These are phyloP conservation scores for Pantherophis vulpinus DNA, from an alignment of 2,797 vertebrate species.

Conservation along the genomic window DNA sequence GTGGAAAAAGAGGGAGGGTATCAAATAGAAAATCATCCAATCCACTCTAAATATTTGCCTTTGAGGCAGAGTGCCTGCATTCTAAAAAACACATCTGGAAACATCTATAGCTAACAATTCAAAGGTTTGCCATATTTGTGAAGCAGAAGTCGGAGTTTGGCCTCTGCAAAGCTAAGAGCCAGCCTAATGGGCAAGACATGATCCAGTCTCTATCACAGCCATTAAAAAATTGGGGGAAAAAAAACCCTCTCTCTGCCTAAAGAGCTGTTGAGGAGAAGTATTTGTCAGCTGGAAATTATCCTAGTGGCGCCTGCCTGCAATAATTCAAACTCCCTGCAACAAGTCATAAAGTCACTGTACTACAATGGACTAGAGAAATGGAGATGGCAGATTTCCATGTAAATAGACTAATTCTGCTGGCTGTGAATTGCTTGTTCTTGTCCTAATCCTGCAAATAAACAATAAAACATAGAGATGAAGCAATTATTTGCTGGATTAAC, in stretches of 20 bases:
- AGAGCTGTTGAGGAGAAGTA: not conserved
- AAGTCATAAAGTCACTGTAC: not conserved
- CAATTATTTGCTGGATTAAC: slow-evolving; percentile 13
- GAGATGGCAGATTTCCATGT: slow-evolving; percentile 16
- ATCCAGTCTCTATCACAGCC: not conserved
- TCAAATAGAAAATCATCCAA: not conserved
- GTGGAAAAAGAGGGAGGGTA: not conserved
- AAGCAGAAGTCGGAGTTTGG: not conserved
- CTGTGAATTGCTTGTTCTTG: slow-evolving; percentile 12
- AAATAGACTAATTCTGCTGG: slow-evolving; percentile 5
- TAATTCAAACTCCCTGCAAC: slow-evolving; percentile 15
- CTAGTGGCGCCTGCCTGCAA: not conserved
- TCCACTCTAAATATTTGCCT: not conserved
- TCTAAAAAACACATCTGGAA: not conserved
- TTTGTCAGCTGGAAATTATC: not conserved
- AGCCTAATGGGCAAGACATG: not conserved
- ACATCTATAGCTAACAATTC: not conserved
- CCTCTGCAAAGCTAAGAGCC: not conserved
- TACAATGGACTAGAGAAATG: not conserved
- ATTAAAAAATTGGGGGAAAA: not conserved
- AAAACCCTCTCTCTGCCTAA: not conserved
- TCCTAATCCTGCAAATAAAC: slow-evolving; percentile 25
- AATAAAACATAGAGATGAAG: slow-evolving; percentile 17
- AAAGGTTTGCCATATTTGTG: not conserved
- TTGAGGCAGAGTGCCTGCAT: not conserved